phyloP scores from a whole-genome alignment of 2,113 vertebrate genomes.

The Seriola aureovittata region DNA sequence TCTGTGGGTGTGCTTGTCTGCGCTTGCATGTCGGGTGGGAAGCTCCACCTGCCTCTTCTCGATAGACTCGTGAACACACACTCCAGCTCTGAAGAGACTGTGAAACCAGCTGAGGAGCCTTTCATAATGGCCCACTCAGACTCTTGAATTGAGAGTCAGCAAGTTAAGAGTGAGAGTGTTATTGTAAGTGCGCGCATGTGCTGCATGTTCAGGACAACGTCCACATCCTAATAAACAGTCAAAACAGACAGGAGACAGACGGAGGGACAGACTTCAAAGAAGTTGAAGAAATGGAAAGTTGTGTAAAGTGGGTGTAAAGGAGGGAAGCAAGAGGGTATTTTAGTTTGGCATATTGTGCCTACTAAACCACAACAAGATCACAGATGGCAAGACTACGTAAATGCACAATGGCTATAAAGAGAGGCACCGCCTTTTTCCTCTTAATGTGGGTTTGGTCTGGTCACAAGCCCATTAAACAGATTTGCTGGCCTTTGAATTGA shows the following conservation, averaged over 20 bases:
- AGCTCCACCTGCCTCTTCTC: constrained; percentile 65
- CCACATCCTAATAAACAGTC: constrained; percentile 41
- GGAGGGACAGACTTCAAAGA: constrained; percentile 19
- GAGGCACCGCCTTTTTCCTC: not conserved
- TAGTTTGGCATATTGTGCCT: constrained; percentile 9
- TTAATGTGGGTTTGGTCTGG: constrained; percentile 8
- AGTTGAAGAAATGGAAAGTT: not conserved
- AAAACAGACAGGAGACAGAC: constrained; percentile 22
- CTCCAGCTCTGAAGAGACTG: constrained; percentile 48
- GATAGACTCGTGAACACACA: constrained; percentile 23
- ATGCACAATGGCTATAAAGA: constrained; percentile 17
- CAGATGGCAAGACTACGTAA: constrained; percentile 35
- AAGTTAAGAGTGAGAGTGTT: constrained; percentile 40
- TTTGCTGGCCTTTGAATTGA: constrained; percentile 31
- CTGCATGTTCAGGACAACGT: constrained; percentile 23
- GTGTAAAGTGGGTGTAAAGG: not conserved
- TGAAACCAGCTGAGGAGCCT: constrained; percentile 33
- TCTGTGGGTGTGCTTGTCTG: constrained; percentile 7
- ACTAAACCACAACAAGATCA: constrained; percentile 26
- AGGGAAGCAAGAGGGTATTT: not conserved
- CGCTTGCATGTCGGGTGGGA: constrained; percentile 11
- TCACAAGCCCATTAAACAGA: constrained; percentile 34
- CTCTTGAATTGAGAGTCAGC: constrained; percentile 62
- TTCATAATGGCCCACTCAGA: constrained; percentile 59
- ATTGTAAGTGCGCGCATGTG: constrained; percentile 17